Evolutionary conservation across 2,113 vertebrate species (phyloP).

Genomic region (Solea senegalensis): DNA sequence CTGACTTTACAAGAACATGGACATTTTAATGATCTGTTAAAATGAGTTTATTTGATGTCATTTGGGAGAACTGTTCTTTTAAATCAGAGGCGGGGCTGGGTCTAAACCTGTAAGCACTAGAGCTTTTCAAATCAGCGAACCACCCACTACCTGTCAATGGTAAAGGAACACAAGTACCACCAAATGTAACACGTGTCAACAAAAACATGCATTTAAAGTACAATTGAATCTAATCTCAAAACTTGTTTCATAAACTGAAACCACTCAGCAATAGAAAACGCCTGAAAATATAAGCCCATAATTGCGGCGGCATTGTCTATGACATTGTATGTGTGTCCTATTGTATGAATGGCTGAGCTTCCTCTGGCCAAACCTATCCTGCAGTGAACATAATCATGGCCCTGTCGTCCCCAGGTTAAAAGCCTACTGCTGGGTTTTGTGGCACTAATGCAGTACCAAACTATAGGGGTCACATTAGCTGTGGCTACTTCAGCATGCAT

Average conservation of each 20-base stretch:
- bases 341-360: constrained; percentile 53
- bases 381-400: constrained; percentile 74
- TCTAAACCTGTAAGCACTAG: background rate
- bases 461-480: constrained; percentile 75
- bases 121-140: background rate
- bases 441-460: constrained; percentile 74
- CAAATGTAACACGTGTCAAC: background rate
- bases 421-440: constrained; percentile 74
- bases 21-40: background rate
- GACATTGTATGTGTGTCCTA: constrained; percentile 45
- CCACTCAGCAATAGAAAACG: background rate
- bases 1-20: too few species aligned
- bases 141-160: background rate
- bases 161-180: background rate
- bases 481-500: constrained; percentile 60
- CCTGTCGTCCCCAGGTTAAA: constrained; percentile 75
- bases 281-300: constrained; percentile 32
- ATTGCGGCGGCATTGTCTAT: constrained; percentile 43
- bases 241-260: background rate
- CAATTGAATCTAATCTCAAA: too few species aligned
- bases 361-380: constrained; percentile 61
- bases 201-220: background rate
- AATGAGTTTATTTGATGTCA: background rate
- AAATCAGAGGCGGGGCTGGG: background rate
- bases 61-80: background rate